Conservation (phyloP, 2,888 invertebrate genomes). For the Salpingus planirostris region DNA sequence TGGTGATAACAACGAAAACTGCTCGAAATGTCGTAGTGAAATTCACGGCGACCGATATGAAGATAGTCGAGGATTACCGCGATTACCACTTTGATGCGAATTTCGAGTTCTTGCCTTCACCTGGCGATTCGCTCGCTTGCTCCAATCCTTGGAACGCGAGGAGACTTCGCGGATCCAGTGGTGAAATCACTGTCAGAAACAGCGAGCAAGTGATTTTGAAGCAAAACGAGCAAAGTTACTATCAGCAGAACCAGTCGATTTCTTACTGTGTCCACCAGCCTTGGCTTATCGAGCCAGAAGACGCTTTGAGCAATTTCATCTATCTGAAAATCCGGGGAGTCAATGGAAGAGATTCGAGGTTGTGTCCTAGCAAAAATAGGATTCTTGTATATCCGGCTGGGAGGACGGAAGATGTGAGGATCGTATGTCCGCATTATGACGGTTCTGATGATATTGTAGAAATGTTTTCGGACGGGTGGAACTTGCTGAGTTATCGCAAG, state of each 20-base stretch:
- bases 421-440: conserved; percentile 55
- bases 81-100: conserved; percentile 71
- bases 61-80: conserved; percentile 70
- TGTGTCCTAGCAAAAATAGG: conserved; percentile 61
- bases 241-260: conserved; percentile 43
- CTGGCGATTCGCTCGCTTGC: conserved; percentile 51
- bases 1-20: conserved; percentile 58
- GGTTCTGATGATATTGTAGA: conserved; percentile 47
- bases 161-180: conserved; percentile 60
- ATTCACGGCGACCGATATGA: conserved; percentile 69
- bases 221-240: conserved; percentile 44
- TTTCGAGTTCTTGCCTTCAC: conserved; percentile 56
- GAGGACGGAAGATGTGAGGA: conserved; percentile 51
- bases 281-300: conserved; percentile 70
- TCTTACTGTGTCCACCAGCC: conserved; percentile 61
- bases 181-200: conserved; percentile 61
- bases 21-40: conserved; percentile 63
- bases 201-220: conserved; percentile 42
- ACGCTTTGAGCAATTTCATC: conserved; percentile 58
- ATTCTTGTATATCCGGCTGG: conserved; percentile 64
- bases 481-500: conserved; percentile 39
- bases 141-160: conserved; percentile 58
- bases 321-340: conserved; percentile 60
- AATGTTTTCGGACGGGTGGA: conserved; percentile 58
- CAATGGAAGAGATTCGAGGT: conserved; percentile 41